These are phyloP conservation scores for Misgurnus anguillicaudatus DNA, from an alignment of 2,113 vertebrate species.

Conservation along the genomic window DNA sequence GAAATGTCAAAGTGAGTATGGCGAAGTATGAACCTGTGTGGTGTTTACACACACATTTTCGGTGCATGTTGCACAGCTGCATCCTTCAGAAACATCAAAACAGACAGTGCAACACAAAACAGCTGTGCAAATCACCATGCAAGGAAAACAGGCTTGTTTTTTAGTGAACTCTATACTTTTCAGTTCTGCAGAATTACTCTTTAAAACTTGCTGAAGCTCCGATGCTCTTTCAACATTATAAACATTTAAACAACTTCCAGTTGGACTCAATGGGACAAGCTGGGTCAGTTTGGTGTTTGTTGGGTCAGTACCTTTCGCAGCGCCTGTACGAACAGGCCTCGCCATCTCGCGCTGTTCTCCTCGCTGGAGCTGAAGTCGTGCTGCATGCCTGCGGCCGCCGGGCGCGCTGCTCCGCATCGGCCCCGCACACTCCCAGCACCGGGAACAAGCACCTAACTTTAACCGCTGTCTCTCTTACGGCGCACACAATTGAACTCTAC, in stretches of 20 bases:
- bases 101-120: neutral
- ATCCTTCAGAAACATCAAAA: neutral
- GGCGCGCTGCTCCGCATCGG: conserved; percentile 79
- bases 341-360: conserved; percentile 94
- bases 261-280: no score
- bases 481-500: neutral
- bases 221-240: neutral
- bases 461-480: conserved; percentile 7
- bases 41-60: neutral
- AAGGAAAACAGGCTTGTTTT: neutral
- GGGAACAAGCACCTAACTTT: conserved; percentile 69
- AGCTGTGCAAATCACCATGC: conserved; percentile 1
- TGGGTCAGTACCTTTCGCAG: conserved; percentile 84
- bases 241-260: neutral
- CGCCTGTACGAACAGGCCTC: conserved; percentile 92
- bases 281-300: neutral
- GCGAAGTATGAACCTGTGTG: neutral
- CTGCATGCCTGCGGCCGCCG: conserved; percentile 82
- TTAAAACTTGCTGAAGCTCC: neutral
- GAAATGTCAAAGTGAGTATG: neutral
- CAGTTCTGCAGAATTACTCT: neutral
- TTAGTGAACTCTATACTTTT: neutral
- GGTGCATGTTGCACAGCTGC: conserved; percentile 6
- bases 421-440: conserved; percentile 77
- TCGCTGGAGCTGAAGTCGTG: conserved; percentile 93